A percentile compares a stretch with the other conserved stretches of the same genome.
These are phyloP conservation scores for Lipophrys pholis DNA, from an alignment of 2,113 vertebrate genomes.

Conservation along the genomic window DNA sequence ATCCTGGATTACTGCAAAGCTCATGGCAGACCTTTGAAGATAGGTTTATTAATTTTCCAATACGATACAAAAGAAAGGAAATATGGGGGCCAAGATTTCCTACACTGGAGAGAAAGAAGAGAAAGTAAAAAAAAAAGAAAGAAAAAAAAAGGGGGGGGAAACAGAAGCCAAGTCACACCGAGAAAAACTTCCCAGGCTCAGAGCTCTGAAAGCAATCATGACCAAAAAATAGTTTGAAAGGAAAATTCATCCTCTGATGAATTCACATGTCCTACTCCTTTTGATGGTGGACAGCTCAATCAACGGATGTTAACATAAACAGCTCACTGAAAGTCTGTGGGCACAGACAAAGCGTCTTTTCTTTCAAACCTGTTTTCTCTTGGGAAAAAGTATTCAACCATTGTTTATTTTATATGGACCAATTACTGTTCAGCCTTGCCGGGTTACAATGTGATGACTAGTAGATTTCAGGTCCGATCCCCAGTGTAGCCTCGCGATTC, in stretches of 20 bases:
- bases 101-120: conserved; percentile 5
- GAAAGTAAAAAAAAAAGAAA: conserved; percentile 11
- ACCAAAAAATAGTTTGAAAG: conserved; percentile 33
- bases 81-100: conserved; percentile 34
- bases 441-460: too few relatives aligned
- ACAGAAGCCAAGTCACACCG: conserved; percentile 26
- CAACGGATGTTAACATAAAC: conserved; percentile 39
- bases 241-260: conserved; percentile 31
- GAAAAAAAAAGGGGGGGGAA: too few relatives aligned
- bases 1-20: conserved; percentile 60
- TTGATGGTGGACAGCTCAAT: conserved; percentile 44
- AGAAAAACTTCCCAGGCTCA: conserved; percentile 30
- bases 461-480: too few relatives aligned
- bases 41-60: conserved; percentile 67
- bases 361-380: background rate
- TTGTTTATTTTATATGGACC: too few relatives aligned
- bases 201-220: conserved; percentile 40
- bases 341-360: background rate
- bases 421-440: too few relatives aligned
- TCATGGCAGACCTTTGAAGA: conserved; percentile 56
- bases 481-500: too few relatives aligned
- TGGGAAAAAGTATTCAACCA: too few relatives aligned
- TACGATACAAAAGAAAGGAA: conserved; percentile 47
- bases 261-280: conserved; percentile 48
- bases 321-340: conserved; percentile 17